These are phyloP conservation scores for Pimpla rufipes DNA, from an alignment of 2,888 invertebrate genomes.

Conservation along the genomic window DNA sequence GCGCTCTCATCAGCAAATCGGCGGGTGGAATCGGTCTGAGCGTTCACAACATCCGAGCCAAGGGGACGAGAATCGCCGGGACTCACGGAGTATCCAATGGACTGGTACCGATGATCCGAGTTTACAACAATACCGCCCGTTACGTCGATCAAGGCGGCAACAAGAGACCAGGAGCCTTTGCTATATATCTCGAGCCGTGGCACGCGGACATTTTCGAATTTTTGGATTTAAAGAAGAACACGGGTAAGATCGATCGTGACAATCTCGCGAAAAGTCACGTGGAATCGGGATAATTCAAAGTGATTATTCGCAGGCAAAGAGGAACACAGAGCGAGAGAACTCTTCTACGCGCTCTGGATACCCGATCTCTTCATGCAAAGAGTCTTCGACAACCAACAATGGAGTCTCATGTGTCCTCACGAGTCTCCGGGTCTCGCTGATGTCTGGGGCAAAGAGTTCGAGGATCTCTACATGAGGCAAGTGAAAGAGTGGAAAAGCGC, in stretches of 20 bases:
- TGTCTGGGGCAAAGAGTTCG: constrained; percentile 98
- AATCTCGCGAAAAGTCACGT: too few relatives aligned
- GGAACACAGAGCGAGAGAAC: constrained; percentile 96
- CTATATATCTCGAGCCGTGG: constrained; percentile 99
- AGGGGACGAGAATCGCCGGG: constrained; percentile 96
- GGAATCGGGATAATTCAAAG: too few relatives aligned
- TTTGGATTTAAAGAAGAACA: constrained; percentile 97
- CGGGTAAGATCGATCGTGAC: too few relatives aligned
- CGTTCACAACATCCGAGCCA: constrained; percentile 97
- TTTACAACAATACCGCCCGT: constrained; percentile 97
- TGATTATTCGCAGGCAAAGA: constrained; percentile 91
- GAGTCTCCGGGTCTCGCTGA: constrained; percentile 96
- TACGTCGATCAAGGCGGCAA: constrained; percentile 99
- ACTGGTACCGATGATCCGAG: constrained; percentile 97
- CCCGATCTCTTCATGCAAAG: constrained; percentile 99
- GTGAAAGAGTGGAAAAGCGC: too few relatives aligned
- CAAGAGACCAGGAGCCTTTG: constrained; percentile 98
- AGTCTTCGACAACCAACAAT: constrained; percentile 92
- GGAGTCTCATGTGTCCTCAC: constrained; percentile 99
- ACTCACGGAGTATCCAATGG: constrained; percentile 98
- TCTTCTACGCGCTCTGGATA: constrained; percentile 99
- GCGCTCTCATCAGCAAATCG: constrained; percentile 97
- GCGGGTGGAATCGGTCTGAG: constrained; percentile 99
- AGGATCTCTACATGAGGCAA: constrained; percentile 92
- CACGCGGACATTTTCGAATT: constrained; percentile 99